phyloP scores from a whole-genome alignment of 1,140 invertebrate genomes.

The Trichomalopsis sarcophagae region DNA sequence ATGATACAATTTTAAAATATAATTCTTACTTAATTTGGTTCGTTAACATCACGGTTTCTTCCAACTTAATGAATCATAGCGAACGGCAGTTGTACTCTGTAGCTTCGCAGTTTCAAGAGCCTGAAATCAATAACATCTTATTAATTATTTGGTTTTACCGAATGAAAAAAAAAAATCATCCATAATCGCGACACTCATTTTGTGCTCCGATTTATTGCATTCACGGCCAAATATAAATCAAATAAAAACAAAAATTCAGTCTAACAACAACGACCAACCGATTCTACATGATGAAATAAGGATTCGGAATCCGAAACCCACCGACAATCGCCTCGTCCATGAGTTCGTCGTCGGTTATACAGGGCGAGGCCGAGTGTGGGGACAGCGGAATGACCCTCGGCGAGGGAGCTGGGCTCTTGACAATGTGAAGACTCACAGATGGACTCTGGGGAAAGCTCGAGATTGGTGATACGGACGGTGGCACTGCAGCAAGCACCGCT shows the following conservation, averaged over 20 bases:
- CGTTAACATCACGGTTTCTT: constrained; percentile 21
- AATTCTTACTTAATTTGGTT: constrained; percentile 29
- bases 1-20: constrained; percentile 36
- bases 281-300: neutral
- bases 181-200: neutral
- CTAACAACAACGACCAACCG: neutral
- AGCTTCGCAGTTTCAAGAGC: constrained; percentile 41
- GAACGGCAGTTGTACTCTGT: constrained; percentile 16
- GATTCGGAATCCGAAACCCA: constrained; percentile 62
- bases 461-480: constrained; percentile 40
- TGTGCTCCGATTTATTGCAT: neutral
- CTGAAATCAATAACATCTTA: constrained; percentile 26
- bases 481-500: constrained; percentile 18
- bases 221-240: neutral
- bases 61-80: constrained; percentile 4
- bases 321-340: constrained; percentile 91
- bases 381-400: constrained; percentile 80
- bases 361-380: constrained; percentile 86
- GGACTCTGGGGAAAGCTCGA: constrained; percentile 77
- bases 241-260: neutral
- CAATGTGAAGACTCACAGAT: constrained; percentile 84
- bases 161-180: neutral
- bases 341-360: constrained; percentile 90
- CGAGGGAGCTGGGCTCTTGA: constrained; percentile 85
- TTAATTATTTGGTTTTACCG: neutral